Base-by-base conservation (phyloP, 1,140 invertebrate genomes). In the Ceratina calcarata region DNA sequence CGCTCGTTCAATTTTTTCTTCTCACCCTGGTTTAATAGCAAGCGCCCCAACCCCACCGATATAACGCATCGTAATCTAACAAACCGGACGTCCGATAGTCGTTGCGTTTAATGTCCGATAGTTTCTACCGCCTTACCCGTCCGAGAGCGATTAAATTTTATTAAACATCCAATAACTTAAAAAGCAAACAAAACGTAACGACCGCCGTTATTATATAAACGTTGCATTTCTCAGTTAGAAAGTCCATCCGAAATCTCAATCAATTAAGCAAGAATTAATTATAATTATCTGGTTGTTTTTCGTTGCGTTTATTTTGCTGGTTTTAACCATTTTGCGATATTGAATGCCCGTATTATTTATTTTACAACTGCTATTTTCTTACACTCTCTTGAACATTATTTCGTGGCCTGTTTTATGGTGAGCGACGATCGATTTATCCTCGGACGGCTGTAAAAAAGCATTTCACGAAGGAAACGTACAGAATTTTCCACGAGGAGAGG, bases 101-200 rank as follows among this genome's bases (percentile, higher is more conserved):
- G 20, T n/a, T 20, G 24, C 62, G 78, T 83, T 82, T 83, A 45
- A 45, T 67, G 15, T 3, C 61, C 64, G 78, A 77, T 84, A 70
- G 58, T 10, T 45, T 45, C 62, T 20, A 16, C 67, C 0, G 10
- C 37, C 37, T 45, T 45, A 45, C 37, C 16, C n/a, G 27, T 32
- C 27, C 22, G 32, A 49, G n/a, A 24, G 18, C 74, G 32, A 69
- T 77, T 45, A 49, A 61, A 69, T 60, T 77, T 16, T 58, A 58
- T 51, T 67, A 69, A 61, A 77, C 61, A 77, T 45, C 66, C 61
- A 22, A 51, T 55, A 27, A 75, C 51, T 57, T 55, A n/a, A 15
- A 22, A 51, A 18, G 37, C 65, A 53, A 69, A 69, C 55, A 32
- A 69, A 77, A 37, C 37, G 22, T 7, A 24, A 18, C 49, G 16